Evolutionary conservation across 2,888 invertebrate species (phyloP).

Genomic region (Hirudinaria manillensis): DNA sequence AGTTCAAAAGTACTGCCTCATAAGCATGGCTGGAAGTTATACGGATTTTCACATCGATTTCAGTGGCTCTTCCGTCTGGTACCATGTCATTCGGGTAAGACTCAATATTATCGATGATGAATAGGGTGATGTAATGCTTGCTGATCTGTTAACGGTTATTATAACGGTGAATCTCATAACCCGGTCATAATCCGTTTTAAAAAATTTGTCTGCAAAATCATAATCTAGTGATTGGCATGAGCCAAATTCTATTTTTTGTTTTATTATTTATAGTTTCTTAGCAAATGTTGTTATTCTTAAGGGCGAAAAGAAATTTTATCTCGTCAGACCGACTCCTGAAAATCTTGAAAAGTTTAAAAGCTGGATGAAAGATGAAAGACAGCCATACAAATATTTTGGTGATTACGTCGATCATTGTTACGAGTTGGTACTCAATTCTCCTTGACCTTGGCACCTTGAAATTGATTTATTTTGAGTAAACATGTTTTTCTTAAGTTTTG

Average conservation of each 20-base stretch:
- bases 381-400: conserved; percentile 27
- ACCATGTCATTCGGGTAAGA: conserved; percentile 27
- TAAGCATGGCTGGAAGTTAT: conserved; percentile 29
- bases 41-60: conserved; percentile 34
- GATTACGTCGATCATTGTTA: conserved; percentile 30
- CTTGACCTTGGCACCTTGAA: background rate
- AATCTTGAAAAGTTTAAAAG: conserved; percentile 27
- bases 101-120: no score
- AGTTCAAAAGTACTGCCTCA: conserved; percentile 32
- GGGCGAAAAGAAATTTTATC: conserved; percentile 32
- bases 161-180: background rate
- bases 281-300: background rate
- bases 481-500: background rate
- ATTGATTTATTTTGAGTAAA: no score
- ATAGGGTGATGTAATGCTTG: background rate
- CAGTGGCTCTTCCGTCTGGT: conserved; percentile 32
- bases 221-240: no score
- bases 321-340: conserved; percentile 26
- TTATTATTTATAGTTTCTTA: no score
- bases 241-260: no score
- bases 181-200: background rate
- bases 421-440: conserved; percentile 17
- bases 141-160: background rate
- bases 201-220: background rate
- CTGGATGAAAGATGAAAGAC: conserved; percentile 30